phyloP scores from a whole-genome alignment of 2,797 vertebrate species.

The Craterocephalus amniculus region DNA sequence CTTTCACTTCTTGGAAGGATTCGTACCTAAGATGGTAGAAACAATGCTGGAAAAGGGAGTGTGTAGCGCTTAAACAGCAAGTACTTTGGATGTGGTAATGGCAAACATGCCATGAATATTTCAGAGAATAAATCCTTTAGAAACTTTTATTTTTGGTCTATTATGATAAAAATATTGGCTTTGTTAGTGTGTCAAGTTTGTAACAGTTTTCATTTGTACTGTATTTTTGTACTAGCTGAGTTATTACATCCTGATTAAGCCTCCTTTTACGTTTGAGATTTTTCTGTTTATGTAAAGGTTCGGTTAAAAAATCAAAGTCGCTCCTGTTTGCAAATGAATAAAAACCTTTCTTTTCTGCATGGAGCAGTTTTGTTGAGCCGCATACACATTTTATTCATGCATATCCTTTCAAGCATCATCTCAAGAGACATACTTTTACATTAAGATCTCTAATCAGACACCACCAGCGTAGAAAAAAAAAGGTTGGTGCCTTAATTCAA shows the following conservation, averaged over 20 bases:
- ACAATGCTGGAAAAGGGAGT: slow-evolving; percentile 63
- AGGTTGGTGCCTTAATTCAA: not conserved
- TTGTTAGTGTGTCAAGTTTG: slow-evolving; percentile 17
- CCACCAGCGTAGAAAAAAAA: not conserved
- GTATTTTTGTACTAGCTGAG: slow-evolving; percentile 14
- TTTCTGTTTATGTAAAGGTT: slow-evolving; percentile 32
- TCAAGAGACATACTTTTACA: not conserved
- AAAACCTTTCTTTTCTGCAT: slow-evolving; percentile 11
- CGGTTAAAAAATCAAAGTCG: slow-evolving; percentile 24
- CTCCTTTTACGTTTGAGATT: slow-evolving; percentile 31
- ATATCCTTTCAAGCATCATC: not conserved
- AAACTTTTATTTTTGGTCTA: not conserved
- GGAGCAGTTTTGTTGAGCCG: too few species aligned
- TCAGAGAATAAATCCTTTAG: not conserved
- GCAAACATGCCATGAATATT: not conserved
- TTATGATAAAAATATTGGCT: slow-evolving; percentile 2
- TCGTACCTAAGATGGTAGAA: slow-evolving; percentile 85
- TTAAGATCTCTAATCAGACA: not conserved
- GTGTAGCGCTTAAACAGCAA: not conserved
- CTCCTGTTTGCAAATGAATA: slow-evolving; percentile 28
- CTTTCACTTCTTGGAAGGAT: slow-evolving; percentile 89
- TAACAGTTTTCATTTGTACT: slow-evolving; percentile 17
- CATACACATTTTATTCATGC: slow-evolving; percentile 2
- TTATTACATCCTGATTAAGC: slow-evolving; percentile 11
- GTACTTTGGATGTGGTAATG: not conserved